phyloP scores from a whole-genome alignment of 2,797 vertebrate genomes.

The Pristis pectinata region DNA sequence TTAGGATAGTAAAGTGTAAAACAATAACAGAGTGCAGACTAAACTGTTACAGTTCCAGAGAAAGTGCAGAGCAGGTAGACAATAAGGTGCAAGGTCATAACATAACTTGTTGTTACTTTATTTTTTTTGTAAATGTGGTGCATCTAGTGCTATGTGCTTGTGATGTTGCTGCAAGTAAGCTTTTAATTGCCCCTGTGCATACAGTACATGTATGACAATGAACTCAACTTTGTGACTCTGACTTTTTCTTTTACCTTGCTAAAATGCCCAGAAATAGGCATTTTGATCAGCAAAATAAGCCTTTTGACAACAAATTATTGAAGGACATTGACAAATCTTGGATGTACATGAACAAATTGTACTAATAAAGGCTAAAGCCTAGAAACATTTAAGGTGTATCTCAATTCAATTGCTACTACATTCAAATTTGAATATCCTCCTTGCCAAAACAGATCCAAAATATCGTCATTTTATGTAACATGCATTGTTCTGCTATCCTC shows the following conservation, averaged over 20 bases:
- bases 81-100: no score
- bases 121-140: no score
- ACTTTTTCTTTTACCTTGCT: neutral
- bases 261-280: neutral
- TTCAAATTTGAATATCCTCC: neutral
- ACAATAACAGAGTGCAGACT: no score
- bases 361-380: neutral
- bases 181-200: no score
- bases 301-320: neutral
- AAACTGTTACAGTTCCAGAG: no score
- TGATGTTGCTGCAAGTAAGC: no score
- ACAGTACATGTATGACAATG: no score
- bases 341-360: neutral
- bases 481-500: neutral
- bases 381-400: neutral
- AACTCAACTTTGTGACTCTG: no score
- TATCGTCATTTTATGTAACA: neutral
- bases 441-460: neutral
- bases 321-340: neutral
- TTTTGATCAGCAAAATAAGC: neutral
- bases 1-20: no score
- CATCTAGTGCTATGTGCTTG: no score
- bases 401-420: neutral
- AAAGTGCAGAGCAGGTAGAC: no score
- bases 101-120: no score